phyloP scores from a whole-genome alignment of 2,113 vertebrate genomes.

The Glareola pratincola region DNA sequence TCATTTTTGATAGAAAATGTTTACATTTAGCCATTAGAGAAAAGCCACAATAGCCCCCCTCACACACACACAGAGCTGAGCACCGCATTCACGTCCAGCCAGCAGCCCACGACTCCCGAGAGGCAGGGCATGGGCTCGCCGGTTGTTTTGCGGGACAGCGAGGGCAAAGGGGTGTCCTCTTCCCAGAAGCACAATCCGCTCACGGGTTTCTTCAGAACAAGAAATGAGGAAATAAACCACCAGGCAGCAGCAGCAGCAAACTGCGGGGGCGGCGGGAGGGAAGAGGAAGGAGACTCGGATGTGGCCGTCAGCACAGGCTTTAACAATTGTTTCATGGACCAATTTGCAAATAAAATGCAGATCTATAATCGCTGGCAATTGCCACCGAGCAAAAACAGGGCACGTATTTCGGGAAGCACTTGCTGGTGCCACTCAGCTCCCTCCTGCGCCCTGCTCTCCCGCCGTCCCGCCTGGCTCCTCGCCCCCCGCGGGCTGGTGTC shows the following conservation, averaged over 20 bases:
- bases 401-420: background rate
- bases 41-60: background rate
- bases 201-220: background rate
- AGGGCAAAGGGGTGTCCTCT: background rate
- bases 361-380: background rate
- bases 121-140: background rate
- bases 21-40: background rate
- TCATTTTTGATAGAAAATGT: background rate
- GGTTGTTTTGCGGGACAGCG: background rate
- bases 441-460: background rate
- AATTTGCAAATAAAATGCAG: background rate
- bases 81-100: background rate
- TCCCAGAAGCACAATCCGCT: background rate
- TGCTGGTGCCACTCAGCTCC: background rate
- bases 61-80: background rate
- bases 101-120: background rate
- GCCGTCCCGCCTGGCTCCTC: background rate
- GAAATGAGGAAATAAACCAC: background rate
- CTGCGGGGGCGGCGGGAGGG: fast-evolving
- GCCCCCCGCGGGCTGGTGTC: too few species aligned
- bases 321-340: background rate
- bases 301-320: fast-evolving
- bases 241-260: background rate
- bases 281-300: background rate
- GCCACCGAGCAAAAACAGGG: background rate